Conservation (phyloP, 2,888 invertebrate species). For the Drosophila borealis region DNA sequence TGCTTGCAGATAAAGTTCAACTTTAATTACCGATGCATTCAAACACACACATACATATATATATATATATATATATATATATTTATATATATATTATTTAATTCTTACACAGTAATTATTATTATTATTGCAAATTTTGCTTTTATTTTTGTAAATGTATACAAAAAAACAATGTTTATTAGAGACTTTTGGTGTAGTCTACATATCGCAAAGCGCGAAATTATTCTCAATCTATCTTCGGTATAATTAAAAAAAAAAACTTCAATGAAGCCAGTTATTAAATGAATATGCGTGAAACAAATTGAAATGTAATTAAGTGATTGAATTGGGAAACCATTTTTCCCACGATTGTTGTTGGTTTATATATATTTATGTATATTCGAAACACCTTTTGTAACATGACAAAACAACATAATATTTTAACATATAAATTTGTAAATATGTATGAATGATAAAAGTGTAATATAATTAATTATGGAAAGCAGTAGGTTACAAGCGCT, state of each 20-base stretch:
- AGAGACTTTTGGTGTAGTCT: constrained; percentile 47
- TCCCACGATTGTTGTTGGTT: constrained; percentile 63
- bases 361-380: constrained; percentile 64
- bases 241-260: constrained; percentile 60
- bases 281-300: constrained; percentile 43
- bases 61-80: constrained; percentile 20
- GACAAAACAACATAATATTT: constrained; percentile 56
- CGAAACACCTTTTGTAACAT: constrained; percentile 64
- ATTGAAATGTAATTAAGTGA: constrained; percentile 58
- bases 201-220: constrained; percentile 42
- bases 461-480: neutral
- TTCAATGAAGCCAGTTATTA: constrained; percentile 59
- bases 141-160: constrained; percentile 70
- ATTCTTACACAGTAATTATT: constrained; percentile 63
- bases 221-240: constrained; percentile 63
- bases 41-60: constrained; percentile 29
- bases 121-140: constrained; percentile 61
- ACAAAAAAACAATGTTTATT: constrained; percentile 59
- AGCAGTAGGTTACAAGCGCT: neutral
- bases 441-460: constrained; percentile 55
- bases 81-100: constrained; percentile 29
- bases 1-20: constrained; percentile 66
- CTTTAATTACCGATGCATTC: constrained; percentile 61
- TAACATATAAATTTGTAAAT: constrained; percentile 74
- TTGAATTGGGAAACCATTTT: constrained; percentile 48